Conservation (phyloP, 2,797 vertebrate genomes). For the Eulemur coronatus region DNA sequence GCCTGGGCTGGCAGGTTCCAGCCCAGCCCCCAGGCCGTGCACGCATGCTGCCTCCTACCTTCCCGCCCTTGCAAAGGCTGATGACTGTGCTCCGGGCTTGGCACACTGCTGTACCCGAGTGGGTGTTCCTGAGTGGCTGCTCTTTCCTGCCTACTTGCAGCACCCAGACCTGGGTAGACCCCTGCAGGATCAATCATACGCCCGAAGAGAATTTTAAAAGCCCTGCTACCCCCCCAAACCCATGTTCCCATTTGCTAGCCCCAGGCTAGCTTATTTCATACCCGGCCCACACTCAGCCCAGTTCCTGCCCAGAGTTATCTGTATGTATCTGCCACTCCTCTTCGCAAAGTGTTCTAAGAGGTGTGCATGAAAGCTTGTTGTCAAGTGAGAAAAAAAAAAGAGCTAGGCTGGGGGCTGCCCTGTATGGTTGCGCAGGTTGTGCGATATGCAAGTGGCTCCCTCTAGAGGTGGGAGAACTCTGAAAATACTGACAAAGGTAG, state of each 20-base stretch:
- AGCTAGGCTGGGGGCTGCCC: not conserved
- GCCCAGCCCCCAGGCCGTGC: not conserved
- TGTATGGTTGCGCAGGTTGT: not conserved
- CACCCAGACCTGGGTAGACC: not conserved
- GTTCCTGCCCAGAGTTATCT: not conserved
- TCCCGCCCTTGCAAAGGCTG: not conserved
- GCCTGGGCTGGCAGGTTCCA: not conserved
- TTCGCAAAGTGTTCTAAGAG: not conserved
- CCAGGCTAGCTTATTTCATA: not conserved
- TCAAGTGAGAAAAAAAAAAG: not conserved
- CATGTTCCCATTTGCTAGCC: not conserved
- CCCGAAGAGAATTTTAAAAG: not conserved
- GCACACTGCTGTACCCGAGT: not conserved
- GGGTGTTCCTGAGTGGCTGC: conserved; percentile 28
- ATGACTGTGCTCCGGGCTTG: not conserved
- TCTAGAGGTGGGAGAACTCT: conserved; percentile 28
- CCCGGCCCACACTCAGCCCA: not conserved
- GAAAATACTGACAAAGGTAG: not conserved
- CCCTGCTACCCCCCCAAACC: not conserved
- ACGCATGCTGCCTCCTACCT: conserved; percentile 31
- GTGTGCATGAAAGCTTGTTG: not conserved
- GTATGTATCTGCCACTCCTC: not conserved
- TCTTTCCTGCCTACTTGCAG: conserved; percentile 34
- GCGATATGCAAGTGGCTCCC: not conserved
- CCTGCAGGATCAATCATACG: not conserved